phyloP scores from a whole-genome alignment of 2,113 vertebrate species.

The Acrocephalus kingi region DNA sequence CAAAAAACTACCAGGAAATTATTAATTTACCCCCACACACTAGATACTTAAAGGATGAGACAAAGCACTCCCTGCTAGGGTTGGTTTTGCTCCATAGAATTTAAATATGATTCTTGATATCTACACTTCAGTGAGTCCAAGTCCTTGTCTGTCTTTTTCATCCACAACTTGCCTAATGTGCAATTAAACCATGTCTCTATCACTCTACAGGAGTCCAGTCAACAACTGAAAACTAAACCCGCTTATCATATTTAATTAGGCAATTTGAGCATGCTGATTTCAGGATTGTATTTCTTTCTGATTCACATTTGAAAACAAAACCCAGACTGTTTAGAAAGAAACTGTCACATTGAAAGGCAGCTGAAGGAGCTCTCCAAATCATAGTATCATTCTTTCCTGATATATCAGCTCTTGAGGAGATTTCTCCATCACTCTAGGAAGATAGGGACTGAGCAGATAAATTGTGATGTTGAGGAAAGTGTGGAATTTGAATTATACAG shows the following conservation, averaged over 20 bases:
- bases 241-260: slow-evolving; percentile 41
- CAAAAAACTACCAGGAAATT: not conserved
- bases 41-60: not conserved
- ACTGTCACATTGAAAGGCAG: not conserved
- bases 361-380: slow-evolving; percentile 21
- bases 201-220: slow-evolving; percentile 13
- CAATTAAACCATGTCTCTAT: not conserved
- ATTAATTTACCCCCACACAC: not conserved
- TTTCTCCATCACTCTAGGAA: not conserved
- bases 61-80: not conserved
- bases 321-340: slow-evolving; percentile 23
- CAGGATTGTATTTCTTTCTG: not conserved
- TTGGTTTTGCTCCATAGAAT: not conserved
- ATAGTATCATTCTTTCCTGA: not conserved
- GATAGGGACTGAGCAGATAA: not conserved
- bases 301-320: slow-evolving; percentile 50
- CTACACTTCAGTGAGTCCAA: not conserved
- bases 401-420: not conserved
- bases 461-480: not conserved
- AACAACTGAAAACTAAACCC: slow-evolving; percentile 38
- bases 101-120: not conserved
- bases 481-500: not conserved
- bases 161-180: not conserved
- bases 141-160: not conserved
- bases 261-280: slow-evolving; percentile 40